phyloP scores from a whole-genome alignment of 1,140 invertebrate genomes.

The Anoplophora glabripennis region DNA sequence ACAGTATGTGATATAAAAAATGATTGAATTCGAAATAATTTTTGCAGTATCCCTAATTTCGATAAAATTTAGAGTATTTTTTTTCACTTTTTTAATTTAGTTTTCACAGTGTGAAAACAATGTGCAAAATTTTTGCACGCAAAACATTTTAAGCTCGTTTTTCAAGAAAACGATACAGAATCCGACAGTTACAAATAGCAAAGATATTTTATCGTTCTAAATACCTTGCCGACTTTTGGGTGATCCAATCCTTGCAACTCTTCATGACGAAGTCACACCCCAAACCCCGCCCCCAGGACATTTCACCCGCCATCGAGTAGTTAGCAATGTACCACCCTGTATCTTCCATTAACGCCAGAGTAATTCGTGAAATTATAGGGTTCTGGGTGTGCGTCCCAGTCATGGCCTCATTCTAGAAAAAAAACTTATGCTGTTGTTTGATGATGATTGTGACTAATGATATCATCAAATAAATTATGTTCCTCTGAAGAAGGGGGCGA shows the following conservation, averaged over 20 bases:
- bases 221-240: slow-evolving; percentile 56
- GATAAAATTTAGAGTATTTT: too few relatives aligned
- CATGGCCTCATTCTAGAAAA: slow-evolving; percentile 95
- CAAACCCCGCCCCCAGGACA: slow-evolving; percentile 86
- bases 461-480: too few relatives aligned
- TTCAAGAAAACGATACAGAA: too few relatives aligned
- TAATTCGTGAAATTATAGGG: slow-evolving; percentile 94
- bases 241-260: slow-evolving; percentile 97
- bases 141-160: too few relatives aligned
- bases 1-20: too few relatives aligned
- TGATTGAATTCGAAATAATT: too few relatives aligned
- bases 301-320: slow-evolving; percentile 82
- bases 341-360: slow-evolving; percentile 96
- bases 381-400: slow-evolving; percentile 99
- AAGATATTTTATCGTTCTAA: not conserved
- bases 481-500: too few relatives aligned
- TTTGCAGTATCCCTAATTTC: too few relatives aligned
- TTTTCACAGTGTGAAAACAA: too few relatives aligned
- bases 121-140: too few relatives aligned
- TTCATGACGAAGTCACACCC: slow-evolving; percentile 93
- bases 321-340: slow-evolving; percentile 93
- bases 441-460: slow-evolving; percentile 2
- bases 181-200: too few relatives aligned
- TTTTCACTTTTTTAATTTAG: too few relatives aligned
- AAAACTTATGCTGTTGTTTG: slow-evolving; percentile 11